A percentile compares a stretch with the other conserved stretches of the same genome.
These are phyloP conservation scores for Amphipoea lucens DNA, from an alignment of 2,888 invertebrate genomes.

Conservation along the genomic window DNA sequence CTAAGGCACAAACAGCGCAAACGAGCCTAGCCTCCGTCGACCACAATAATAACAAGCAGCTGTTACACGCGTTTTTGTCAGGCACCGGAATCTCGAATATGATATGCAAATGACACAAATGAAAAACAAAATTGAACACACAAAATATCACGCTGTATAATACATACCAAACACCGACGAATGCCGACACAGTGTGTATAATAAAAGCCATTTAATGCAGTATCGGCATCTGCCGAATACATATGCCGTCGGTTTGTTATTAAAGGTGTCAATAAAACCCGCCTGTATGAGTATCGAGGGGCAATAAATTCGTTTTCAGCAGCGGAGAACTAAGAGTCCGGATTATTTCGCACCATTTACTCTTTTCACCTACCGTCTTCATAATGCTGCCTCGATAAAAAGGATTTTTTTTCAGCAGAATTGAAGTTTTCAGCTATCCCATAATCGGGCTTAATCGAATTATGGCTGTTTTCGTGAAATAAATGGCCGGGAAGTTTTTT, in stretches of 20 bases:
- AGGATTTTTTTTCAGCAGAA: conserved; percentile 81
- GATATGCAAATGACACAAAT: conserved; percentile 59
- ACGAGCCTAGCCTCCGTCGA: conserved; percentile 16
- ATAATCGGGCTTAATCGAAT: conserved; percentile 80
- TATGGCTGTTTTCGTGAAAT: conserved; percentile 70
- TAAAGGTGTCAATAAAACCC: conserved; percentile 85
- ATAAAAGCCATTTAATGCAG: conserved; percentile 48
- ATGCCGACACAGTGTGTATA: conserved; percentile 25
- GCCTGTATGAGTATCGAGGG: conserved; percentile 81
- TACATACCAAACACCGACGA: conserved; percentile 35
- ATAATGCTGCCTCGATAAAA: conserved; percentile 85
- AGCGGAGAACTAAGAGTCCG: conserved; percentile 88
- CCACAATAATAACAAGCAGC: conserved; percentile 51
- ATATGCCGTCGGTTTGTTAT: conserved; percentile 61
- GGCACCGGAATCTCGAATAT: conserved; percentile 47
- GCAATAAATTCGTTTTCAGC: conserved; percentile 89
- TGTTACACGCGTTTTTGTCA: conserved; percentile 51
- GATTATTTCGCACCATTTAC: conserved; percentile 90
- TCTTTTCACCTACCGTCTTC: conserved; percentile 87
- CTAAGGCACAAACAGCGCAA: conserved; percentile 28
- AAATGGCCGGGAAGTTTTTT: conserved; percentile 55
- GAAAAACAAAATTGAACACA: conserved; percentile 57
- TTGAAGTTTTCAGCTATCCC: conserved; percentile 83
- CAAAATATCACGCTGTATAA: conserved; percentile 43
- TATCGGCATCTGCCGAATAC: conserved; percentile 52